Evolutionary conservation across 2,888 invertebrate genomes (phyloP).

Genomic region (Drosophila rellima): DNA sequence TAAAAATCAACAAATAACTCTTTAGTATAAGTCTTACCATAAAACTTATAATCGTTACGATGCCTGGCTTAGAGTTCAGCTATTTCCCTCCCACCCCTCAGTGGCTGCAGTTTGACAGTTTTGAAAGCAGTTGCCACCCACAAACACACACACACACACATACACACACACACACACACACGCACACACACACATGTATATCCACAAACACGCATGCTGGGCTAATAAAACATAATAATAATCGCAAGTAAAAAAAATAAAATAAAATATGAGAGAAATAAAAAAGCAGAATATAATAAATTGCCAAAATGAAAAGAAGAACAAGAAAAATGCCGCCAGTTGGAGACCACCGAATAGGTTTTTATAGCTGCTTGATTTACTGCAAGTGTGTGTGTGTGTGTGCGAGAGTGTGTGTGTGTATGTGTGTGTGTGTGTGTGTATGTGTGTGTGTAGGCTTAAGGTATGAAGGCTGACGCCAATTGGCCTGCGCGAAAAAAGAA

Average conservation of each 20-base stretch:
- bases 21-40: no score
- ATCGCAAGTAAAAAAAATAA: conserved; percentile 29
- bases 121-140: conserved; percentile 36
- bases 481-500: conserved; percentile 61
- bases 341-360: conserved; percentile 67
- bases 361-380: conserved; percentile 66
- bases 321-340: conserved; percentile 70
- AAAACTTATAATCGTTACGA: no score
- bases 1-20: no score
- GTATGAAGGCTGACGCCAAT: conserved; percentile 77
- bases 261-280: conserved; percentile 35
- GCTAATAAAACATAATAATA: conserved; percentile 56
- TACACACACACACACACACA: conserved; percentile 1
- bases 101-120: conserved; percentile 2
- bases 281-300: conserved; percentile 48
- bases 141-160: conserved; percentile 15
- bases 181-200: neutral
- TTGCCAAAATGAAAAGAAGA: conserved; percentile 55
- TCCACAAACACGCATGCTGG: conserved; percentile 11
- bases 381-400: conserved; percentile 19
- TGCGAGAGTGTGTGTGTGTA: neutral
- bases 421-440: conserved; percentile 1
- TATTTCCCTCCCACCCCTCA: neutral
- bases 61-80: no score
- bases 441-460: conserved; percentile 39